Evolutionary conservation across 1,140 invertebrate species (phyloP), one percentile per base, ranked within the genome.

Genomic region (Mya arenaria): DNA sequence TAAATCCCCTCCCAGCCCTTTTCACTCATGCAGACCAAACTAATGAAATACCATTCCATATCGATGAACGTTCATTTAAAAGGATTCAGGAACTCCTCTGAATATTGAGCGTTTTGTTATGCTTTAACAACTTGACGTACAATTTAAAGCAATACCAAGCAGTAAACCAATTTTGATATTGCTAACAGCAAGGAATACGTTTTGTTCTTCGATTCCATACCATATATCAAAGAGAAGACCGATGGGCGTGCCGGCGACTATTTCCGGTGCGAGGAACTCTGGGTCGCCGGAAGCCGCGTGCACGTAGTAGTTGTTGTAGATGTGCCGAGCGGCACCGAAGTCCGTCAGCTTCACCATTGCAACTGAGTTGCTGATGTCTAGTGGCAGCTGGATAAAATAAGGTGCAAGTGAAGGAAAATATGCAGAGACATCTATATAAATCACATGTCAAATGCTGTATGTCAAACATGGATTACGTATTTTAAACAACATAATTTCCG

Each of bases 221-320:
- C 96, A 97, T 88, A 95, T 95, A 89, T 97, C 96, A 58, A 96
- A 96, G 58, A 95, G 94, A 44, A 95, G 92, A 93, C 90, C 89
- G 15, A 92, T 91, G n/a, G 96, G 95, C 73, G 95, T 94, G 34
- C 96, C 95, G 17, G 96, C 93, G 34, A 97, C 95, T 41, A 96
- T 94, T 93, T 97, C 96, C 0, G 96, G 96, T 8, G 96, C 95
- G 25, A 96, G 95, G 89, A 97, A 97, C 92, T 97, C 96, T n/a
- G 96, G 94, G 92, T 86, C 90, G 28, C 89, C 89, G 6, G 87
- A 65, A 28, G 96, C 94, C n/a, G 96, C 95, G 83, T 95, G 94
- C 55, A 94, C 87, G 79, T 84, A 91, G 87, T 88, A 90, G 73
- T 85, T 92, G 68, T 93, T 92, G 75, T 91, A 94, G 88, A 94